Conservation (phyloP, 2,888 invertebrate species). For the Pimpla rufipes region DNA sequence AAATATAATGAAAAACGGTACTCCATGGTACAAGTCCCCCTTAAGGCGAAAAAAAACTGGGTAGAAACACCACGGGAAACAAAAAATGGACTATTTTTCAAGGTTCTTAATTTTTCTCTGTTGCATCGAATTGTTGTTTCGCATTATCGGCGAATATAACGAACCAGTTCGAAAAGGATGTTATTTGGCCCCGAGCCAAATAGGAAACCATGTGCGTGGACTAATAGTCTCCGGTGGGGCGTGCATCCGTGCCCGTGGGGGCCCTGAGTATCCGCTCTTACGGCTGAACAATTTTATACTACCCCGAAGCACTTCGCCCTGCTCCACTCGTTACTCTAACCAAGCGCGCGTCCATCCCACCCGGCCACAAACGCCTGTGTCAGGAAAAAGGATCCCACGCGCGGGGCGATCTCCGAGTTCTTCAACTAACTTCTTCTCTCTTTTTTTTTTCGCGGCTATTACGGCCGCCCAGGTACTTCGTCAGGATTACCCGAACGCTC, state of each 20-base stretch:
- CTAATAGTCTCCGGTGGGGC: not conserved
- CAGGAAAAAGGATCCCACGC: constrained; percentile 17
- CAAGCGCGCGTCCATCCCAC: not conserved
- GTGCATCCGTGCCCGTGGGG: not conserved
- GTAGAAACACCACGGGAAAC: no score
- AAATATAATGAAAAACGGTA: no score
- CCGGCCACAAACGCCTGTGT: not conserved
- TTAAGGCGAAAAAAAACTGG: no score
- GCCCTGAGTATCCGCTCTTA: constrained; percentile 5
- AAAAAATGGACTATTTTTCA: not conserved
- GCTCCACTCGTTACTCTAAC: not conserved
- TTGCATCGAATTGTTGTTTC: not conserved
- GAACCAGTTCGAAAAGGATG: not conserved
- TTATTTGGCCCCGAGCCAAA: constrained; percentile 9
- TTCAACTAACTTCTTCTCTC: constrained; percentile 9
- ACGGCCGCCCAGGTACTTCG: constrained; percentile 11
- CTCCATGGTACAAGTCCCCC: no score
- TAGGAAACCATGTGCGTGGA: not conserved
- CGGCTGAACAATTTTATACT: constrained; percentile 29
- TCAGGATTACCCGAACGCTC: constrained; percentile 56
- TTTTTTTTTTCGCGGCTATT: constrained; percentile 10
- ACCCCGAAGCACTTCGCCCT: constrained; percentile 19
- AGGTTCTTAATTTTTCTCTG: not conserved
- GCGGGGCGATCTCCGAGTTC: not conserved
- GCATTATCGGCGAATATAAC: not conserved